phyloP scores from a whole-genome alignment of 2,888 invertebrate genomes.

The Erannis defoliaria region DNA sequence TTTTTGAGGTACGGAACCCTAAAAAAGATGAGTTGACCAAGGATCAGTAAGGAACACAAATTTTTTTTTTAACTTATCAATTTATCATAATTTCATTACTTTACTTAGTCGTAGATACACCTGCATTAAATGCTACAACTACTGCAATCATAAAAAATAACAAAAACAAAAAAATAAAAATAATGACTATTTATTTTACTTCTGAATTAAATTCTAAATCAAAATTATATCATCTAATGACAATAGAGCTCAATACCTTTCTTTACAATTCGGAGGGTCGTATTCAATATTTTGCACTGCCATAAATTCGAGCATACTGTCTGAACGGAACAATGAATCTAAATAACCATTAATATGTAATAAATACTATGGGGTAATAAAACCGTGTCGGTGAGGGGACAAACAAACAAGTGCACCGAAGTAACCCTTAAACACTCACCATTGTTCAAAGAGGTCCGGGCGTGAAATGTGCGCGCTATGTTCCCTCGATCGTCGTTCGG shows the following conservation, averaged over 20 bases:
- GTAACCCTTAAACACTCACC: constrained; percentile 75
- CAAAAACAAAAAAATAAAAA: neutral
- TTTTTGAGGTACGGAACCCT: too few relatives aligned
- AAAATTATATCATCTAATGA: constrained; percentile 70
- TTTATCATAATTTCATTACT: too few relatives aligned
- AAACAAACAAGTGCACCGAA: constrained; percentile 83
- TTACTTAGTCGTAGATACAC: too few relatives aligned
- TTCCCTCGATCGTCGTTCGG: constrained; percentile 32
- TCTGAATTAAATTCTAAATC: constrained; percentile 44
- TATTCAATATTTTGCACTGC: constrained; percentile 78
- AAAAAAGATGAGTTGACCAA: too few relatives aligned
- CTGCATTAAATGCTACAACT: too few relatives aligned
- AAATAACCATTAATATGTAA: constrained; percentile 87
- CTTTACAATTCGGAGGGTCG: constrained; percentile 62
- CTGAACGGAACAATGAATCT: constrained; percentile 83
- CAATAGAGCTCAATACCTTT: constrained; percentile 66
- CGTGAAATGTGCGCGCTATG: constrained; percentile 59
- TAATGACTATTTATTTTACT: constrained; percentile 6
- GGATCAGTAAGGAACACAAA: too few relatives aligned
- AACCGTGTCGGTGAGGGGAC: constrained; percentile 77
- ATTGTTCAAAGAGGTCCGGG: constrained; percentile 67
- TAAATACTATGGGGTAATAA: constrained; percentile 85
- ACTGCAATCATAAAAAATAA: neutral
- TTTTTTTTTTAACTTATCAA: too few relatives aligned
- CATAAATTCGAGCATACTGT: constrained; percentile 86